A percentile compares a stretch with the other conserved stretches of the same genome.
These are phyloP conservation scores for Halocynthia roretzi DNA, from an alignment of 23 tunicate genomes.

Conservation along the genomic window DNA sequence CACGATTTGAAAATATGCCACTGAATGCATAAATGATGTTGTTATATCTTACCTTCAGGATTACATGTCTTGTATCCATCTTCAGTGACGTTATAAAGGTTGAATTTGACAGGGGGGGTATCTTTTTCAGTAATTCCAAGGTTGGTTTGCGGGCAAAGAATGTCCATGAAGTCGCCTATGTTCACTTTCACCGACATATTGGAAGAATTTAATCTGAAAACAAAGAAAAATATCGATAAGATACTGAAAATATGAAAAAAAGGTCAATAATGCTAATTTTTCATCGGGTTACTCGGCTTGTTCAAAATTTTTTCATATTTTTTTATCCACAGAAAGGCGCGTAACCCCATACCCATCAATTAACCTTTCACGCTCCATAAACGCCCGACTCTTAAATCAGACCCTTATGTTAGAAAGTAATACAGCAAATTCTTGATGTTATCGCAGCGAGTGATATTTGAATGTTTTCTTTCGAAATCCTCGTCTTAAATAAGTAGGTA, in stretches of 20 bases:
- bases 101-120: constrained; percentile 30
- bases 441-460: too few relatives aligned
- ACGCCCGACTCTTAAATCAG: too few relatives aligned
- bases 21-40: too few relatives aligned
- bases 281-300: background rate
- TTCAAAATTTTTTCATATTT: background rate
- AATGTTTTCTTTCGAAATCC: too few relatives aligned
- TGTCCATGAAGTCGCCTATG: constrained; percentile 85
- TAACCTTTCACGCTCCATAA: too few relatives aligned
- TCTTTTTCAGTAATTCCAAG: constrained; percentile 44
- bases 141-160: constrained; percentile 58
- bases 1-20: too few relatives aligned
- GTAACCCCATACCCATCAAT: too few relatives aligned
- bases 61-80: constrained; percentile 38
- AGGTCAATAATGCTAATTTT: background rate
- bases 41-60: constrained; percentile 42
- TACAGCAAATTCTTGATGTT: too few relatives aligned
- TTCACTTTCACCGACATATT: constrained; percentile 32
- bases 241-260: background rate
- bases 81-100: constrained; percentile 69
- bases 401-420: too few relatives aligned
- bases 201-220: background rate
- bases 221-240: background rate
- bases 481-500: too few relatives aligned
- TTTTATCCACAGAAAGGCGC: too few relatives aligned